phyloP scores from a whole-genome alignment of 1,140 invertebrate genomes.

The Philaenus spumarius region DNA sequence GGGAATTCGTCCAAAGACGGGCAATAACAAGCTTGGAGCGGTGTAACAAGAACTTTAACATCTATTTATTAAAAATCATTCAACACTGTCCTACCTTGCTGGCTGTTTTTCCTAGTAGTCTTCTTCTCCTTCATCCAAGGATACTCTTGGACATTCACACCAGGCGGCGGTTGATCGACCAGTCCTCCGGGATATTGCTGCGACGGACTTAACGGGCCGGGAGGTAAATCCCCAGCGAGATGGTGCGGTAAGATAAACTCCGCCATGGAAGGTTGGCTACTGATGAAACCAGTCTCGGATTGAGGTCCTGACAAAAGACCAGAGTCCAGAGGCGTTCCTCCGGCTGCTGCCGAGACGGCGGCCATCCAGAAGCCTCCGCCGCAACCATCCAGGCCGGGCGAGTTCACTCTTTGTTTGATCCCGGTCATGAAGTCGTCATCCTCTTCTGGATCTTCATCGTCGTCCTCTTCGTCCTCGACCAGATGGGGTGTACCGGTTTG shows the following conservation, averaged over 20 bases:
- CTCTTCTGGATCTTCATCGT: slow-evolving; percentile 26
- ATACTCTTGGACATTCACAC: slow-evolving; percentile 82
- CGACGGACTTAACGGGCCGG: slow-evolving; percentile 49
- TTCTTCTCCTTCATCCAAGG: slow-evolving; percentile 99
- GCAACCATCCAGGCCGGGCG: slow-evolving; percentile 2
- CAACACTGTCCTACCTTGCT: slow-evolving; percentile 80
- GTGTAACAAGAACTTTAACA: too few relatives aligned
- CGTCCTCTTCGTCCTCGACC: slow-evolving; percentile 21
- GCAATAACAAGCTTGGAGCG: too few relatives aligned
- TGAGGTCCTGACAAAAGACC: slow-evolving; percentile 35
- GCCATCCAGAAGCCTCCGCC: slow-evolving; percentile 49
- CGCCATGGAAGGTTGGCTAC: slow-evolving; percentile 86
- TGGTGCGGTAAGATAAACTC: slow-evolving; percentile 81
- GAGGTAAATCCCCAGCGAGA: slow-evolving; percentile 45
- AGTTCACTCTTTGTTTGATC: not conserved
- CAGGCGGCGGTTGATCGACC: slow-evolving; percentile 45
- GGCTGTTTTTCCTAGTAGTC: slow-evolving; percentile 79
- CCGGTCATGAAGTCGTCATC: slow-evolving; percentile 17
- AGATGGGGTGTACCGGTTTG: slow-evolving; percentile 15
- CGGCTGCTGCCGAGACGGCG: slow-evolving; percentile 45
- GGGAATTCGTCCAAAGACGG: too few relatives aligned
- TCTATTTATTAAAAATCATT: too few relatives aligned
- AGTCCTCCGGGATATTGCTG: slow-evolving; percentile 24
- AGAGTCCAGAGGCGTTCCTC: slow-evolving; percentile 38
- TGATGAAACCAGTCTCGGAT: slow-evolving; percentile 82